Percentiles rank a stretch among this genome's conserved stretches.
phyloP scores from a whole-genome alignment of 2,888 invertebrate genomes.

The Agriopis aurantiaria region DNA sequence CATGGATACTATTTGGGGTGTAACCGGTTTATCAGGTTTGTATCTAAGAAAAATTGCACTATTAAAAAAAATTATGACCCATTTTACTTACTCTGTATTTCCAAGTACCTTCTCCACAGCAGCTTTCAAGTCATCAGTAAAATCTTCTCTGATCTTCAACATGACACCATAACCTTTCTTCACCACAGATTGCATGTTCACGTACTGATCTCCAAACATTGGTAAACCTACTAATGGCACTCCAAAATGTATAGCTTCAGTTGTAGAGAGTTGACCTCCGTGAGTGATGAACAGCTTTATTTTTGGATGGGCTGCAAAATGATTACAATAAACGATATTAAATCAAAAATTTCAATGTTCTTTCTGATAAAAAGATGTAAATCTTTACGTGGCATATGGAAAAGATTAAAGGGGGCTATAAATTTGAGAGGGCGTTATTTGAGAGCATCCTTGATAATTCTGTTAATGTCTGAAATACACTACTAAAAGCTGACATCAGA shows the following conservation, averaged over 20 bases:
- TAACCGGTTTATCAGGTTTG: too few relatives aligned
- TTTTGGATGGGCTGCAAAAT: conserved; percentile 66
- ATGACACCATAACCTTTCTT: conserved; percentile 64
- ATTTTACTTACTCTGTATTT: conserved; percentile 48
- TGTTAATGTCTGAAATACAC: too few relatives aligned
- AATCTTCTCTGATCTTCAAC: conserved; percentile 57
- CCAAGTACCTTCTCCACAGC: conserved; percentile 64
- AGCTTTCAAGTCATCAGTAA: conserved; percentile 52
- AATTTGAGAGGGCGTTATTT: too few relatives aligned
- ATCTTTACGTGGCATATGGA: too few relatives aligned
- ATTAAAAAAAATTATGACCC: too few relatives aligned
- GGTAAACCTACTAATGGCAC: conserved; percentile 74
- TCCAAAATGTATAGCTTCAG: conserved; percentile 71
- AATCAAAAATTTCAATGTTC: too few relatives aligned
- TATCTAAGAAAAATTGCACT: too few relatives aligned
- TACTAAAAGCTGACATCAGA: too few relatives aligned
- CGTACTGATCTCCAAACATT: conserved; percentile 65
- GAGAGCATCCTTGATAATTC: too few relatives aligned
- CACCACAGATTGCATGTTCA: conserved; percentile 65
- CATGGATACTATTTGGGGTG: too few relatives aligned
- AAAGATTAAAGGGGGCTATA: too few relatives aligned
- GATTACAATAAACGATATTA: neutral
- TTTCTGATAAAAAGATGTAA: too few relatives aligned
- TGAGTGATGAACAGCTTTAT: conserved; percentile 70
- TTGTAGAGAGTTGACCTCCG: conserved; percentile 72